Evolutionary conservation across 2,888 invertebrate genomes (phyloP).

Genomic region (Cantharis rufa): DNA sequence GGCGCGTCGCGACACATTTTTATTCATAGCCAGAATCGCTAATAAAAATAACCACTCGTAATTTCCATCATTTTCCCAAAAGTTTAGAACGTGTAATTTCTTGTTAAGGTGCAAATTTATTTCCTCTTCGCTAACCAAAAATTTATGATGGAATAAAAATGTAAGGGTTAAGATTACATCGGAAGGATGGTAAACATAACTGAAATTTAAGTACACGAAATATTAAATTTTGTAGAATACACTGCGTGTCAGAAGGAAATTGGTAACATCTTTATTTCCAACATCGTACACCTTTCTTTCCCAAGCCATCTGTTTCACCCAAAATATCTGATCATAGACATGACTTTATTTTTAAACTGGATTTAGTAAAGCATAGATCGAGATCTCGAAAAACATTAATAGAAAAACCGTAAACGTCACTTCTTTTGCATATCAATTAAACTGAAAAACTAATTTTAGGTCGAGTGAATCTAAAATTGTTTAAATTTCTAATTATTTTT

Average conservation of each 20-base stretch:
- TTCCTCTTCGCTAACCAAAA: background rate
- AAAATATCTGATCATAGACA: background rate
- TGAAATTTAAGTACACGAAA: background rate
- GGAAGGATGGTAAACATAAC: background rate
- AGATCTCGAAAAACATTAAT: background rate
- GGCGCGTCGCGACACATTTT: constrained; percentile 31
- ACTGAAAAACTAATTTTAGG: background rate
- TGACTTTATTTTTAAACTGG: background rate
- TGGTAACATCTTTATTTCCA: background rate
- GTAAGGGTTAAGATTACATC: background rate
- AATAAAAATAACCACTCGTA: background rate
- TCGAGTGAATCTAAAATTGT: background rate
- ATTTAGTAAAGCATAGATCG: background rate
- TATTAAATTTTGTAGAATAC: background rate
- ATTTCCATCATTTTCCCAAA: background rate
- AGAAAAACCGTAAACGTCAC: background rate
- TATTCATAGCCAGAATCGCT: constrained; percentile 17
- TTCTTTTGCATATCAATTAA: background rate
- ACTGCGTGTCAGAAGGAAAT: background rate
- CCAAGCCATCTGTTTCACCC: background rate
- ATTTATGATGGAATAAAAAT: background rate
- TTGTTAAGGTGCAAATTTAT: background rate
- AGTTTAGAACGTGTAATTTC: background rate
- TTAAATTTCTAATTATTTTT: background rate
- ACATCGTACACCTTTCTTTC: background rate